Evolutionary conservation across 1,140 invertebrate genomes (phyloP), one percentile per base, ranked within the genome.

Genomic region (Macrobrachium nipponense): DNA sequence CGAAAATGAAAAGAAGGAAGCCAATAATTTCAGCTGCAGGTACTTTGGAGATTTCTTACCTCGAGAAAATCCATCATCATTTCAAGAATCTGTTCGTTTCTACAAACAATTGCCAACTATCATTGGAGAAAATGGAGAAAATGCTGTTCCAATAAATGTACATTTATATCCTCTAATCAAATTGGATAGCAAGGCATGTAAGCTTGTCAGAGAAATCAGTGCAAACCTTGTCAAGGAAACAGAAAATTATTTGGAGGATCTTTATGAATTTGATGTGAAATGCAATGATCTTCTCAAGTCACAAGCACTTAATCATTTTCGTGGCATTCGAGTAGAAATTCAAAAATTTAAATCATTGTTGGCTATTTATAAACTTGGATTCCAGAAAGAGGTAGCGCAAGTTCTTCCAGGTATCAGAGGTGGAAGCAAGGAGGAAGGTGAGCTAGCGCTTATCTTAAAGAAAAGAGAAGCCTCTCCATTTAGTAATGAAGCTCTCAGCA

Each of bases 191-290:
- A 73, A 36, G 58, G 72, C 72, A 15, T 44, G 7, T 10, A 36
- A n/a, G n/a, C 72, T 73, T 14, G 14, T 73, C 18, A 36, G 72
- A 73, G 72, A 73, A 14, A 73, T 73, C n/a, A 73, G 72, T n/a
- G 23, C 58, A 44, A 27, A 36, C 3, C 27, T 73, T 14, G 23
- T 73, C 72, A 73, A 51, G 43, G 72, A 73, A 73, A 73, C 72
- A 4, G 72, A 73, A n/a, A 73, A 12, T 15, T 73, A 7, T n/a
- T 73, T 73, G 43, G 72, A 73, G n/a, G 72, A 73, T 11, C 43
- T 73, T 36, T 51, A 73, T 27, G 72, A 73, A 43, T 11, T 73
- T 8, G 58, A n/a, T 51, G 58, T 73, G 7, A 73, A 73, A 27
- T 43, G 72, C 36, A 73, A 73, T 15, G 72, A 73, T 43, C 43